Conservation (phyloP, 2,888 invertebrate species). For the Dorcus hopei region DNA sequence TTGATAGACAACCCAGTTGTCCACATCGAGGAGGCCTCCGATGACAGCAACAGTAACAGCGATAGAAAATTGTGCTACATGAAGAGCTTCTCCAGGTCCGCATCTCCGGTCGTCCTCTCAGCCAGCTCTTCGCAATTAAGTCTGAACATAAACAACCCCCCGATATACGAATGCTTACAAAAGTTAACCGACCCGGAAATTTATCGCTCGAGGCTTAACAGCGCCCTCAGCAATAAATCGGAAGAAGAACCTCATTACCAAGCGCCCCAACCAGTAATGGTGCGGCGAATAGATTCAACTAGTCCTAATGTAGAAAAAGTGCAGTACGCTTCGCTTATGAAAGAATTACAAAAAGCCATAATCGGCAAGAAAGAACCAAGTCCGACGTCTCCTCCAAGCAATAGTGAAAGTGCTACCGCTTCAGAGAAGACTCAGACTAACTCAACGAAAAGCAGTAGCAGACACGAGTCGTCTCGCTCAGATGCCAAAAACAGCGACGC, state of each 20-base stretch:
- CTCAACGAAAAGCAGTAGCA: conserved; percentile 36
- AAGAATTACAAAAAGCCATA: conserved; percentile 51
- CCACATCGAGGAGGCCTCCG: conserved; percentile 50
- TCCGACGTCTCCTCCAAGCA: conserved; percentile 41
- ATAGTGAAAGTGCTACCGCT: conserved; percentile 37
- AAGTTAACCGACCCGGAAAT: conserved; percentile 49
- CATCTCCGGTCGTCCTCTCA: conserved; percentile 49
- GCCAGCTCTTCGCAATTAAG: conserved; percentile 52
- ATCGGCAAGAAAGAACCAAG: conserved; percentile 44
- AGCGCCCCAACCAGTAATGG: conserved; percentile 38
- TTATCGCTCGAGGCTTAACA: conserved; percentile 47
- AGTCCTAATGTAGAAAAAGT: conserved; percentile 47
- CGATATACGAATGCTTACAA: conserved; percentile 50
- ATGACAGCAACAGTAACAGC: conserved; percentile 45
- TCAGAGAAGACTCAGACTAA: conserved; percentile 41
- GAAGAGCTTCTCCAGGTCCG: conserved; percentile 53
- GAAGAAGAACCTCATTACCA: conserved; percentile 37
- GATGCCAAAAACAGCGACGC: conserved; percentile 48
- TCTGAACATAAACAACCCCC: conserved; percentile 38
- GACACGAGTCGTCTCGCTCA: conserved; percentile 38
- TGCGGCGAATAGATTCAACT: conserved; percentile 34
- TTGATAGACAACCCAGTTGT: conserved; percentile 48
- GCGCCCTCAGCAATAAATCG: conserved; percentile 41
- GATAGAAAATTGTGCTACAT: conserved; percentile 51
- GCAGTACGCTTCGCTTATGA: conserved; percentile 52